Evolutionary conservation across 2,113 vertebrate species (phyloP), one percentile per base, ranked within the genome.

Genomic region (Rhinopomastus cyanomelas): DNA sequence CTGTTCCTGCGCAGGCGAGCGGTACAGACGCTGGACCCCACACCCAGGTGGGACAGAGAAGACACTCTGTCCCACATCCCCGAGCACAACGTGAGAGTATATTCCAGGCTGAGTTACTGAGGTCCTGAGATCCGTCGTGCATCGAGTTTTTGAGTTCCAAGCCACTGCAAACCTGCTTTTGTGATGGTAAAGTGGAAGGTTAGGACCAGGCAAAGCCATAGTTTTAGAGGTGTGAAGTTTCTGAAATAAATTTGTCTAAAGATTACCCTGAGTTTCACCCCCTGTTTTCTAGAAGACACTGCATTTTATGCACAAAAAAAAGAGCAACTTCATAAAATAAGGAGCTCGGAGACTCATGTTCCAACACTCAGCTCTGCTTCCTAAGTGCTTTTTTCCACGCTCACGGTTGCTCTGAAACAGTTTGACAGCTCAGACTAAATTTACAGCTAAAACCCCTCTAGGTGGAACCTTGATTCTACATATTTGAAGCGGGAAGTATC

Each of bases 221-320:
- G 96, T 96, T 97, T 97, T 96, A 91, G 37, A 97, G 87, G 96
- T 79, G 95, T 97, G 97, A 97, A 76, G 75, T 42, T 84, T 92
- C 92, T 96, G 95, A 97, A 97, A 97, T 96, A 97, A 96, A 77
- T 96, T 97, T 95, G 89, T 88, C 88, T 87, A 90, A 98, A 97
- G 92, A 96, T 96, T 95, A 96, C 27, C 49, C 75, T 96, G 79
- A 95, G 96, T 97, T 97, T 97, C 97, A 91, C 96, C 91, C 78
- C 80, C 88, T 4, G 2, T 97, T 97, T 97, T 95, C 78, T 87
- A 93, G 94, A 96, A 96, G 95, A 97, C 96, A 92, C 95, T 94
- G 89, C 93, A 90, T 96, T 97, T 97, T 96, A 95, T 97, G 93
- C 94, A 96, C 91, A 97, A 76, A 93, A 78, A 42, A 92, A 96